Conservation (phyloP, 2,113 vertebrate genomes). For the Psilopogon haemacephalus region DNA sequence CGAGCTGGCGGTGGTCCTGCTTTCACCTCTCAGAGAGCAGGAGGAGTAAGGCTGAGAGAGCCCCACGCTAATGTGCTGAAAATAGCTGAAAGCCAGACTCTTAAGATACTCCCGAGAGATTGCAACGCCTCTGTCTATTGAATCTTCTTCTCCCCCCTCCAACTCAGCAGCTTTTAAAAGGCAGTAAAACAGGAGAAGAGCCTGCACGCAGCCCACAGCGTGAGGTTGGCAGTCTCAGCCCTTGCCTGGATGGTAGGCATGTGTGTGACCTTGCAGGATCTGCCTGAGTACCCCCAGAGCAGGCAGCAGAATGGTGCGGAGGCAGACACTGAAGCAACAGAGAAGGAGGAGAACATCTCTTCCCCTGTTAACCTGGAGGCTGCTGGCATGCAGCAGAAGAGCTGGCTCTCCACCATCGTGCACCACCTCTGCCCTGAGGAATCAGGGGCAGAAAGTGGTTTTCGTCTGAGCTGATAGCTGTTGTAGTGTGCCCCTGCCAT, state of each 20-base stretch:
- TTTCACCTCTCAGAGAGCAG: constrained; percentile 17
- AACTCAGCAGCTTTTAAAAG: not conserved
- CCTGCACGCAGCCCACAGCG: not conserved
- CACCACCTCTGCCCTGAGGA: not conserved
- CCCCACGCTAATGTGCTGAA: constrained; percentile 33
- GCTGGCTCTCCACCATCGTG: not conserved
- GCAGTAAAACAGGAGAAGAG: not conserved
- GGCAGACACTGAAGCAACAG: not conserved
- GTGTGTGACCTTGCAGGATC: not conserved
- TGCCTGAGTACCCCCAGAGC: not conserved
- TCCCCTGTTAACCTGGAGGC: not conserved
- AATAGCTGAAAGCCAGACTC: constrained; percentile 37
- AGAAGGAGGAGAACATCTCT: not conserved
- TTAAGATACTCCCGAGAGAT: not conserved
- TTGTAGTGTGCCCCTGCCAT: not conserved
- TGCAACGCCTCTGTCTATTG: not conserved
- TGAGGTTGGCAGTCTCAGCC: not conserved
- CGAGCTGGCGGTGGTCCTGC: not conserved
- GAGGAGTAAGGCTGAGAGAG: constrained; percentile 17
- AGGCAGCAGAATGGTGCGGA: not conserved
- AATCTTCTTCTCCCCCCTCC: not conserved
- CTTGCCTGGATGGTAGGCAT: fast-evolving
- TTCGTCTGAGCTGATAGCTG: not conserved
- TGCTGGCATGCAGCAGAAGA: not conserved
- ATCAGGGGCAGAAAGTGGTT: not conserved